phyloP scores from a whole-genome alignment of 2,797 vertebrate genomes.

The Anabas testudineus region DNA sequence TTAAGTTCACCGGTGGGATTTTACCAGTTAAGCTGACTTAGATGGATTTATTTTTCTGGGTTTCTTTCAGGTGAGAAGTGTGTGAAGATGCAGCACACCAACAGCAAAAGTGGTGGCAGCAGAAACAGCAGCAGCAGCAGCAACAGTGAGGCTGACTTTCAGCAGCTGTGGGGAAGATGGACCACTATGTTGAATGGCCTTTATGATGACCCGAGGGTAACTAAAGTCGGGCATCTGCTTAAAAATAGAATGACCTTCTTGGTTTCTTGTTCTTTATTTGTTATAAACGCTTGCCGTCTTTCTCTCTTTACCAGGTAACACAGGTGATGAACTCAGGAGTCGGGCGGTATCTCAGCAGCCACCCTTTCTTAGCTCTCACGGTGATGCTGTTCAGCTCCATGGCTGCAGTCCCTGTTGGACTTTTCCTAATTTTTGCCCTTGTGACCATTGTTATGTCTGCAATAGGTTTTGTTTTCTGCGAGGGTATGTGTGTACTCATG shows the following conservation, averaged over 20 bases:
- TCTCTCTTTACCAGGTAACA: conserved; percentile 45
- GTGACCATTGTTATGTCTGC: conserved; percentile 51
- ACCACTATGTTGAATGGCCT: conserved; percentile 20
- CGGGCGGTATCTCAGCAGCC: conserved; percentile 62
- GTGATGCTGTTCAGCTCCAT: conserved; percentile 59
- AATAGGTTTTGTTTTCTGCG: conserved; percentile 65
- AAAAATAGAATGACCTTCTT: background rate
- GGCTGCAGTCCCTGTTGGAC: conserved; percentile 64
- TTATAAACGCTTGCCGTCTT: background rate
- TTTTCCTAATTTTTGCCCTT: conserved; percentile 70
- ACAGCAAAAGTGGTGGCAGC: background rate
- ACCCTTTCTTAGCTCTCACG: conserved; percentile 57
- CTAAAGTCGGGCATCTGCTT: background rate
- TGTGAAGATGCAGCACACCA: conserved; percentile 50
- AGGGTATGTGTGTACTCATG: conserved; percentile 51
- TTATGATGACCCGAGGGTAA: conserved; percentile 62
- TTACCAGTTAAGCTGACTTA: background rate
- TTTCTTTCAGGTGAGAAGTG: background rate
- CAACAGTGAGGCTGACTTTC: conserved; percentile 4
- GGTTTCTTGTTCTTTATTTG: no score
- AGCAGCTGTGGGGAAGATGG: conserved; percentile 53
- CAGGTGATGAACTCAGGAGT: conserved; percentile 53
- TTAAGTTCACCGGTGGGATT: no score
- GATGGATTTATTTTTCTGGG: background rate
- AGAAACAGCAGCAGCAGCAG: background rate